phyloP scores from a whole-genome alignment of 2,888 invertebrate genomes.

The Halictus ligatus region DNA sequence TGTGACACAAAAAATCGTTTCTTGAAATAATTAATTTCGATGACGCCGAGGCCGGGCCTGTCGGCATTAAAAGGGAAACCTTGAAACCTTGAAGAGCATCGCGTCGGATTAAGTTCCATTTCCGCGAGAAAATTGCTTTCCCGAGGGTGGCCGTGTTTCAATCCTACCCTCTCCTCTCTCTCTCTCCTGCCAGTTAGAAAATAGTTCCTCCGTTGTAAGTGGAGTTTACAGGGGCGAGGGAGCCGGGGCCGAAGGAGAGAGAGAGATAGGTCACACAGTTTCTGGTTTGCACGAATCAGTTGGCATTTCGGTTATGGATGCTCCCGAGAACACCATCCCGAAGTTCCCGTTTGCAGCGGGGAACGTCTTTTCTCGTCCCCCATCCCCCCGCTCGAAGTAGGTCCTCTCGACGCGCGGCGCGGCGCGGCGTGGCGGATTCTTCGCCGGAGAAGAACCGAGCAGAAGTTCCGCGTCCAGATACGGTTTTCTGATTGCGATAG shows the following conservation, averaged over 20 bases:
- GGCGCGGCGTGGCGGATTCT: not conserved
- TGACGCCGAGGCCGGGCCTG: not conserved
- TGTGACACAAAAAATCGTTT: too few species aligned
- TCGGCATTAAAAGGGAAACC: not conserved
- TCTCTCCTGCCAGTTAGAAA: constrained; percentile 18
- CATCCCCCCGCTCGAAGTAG: not conserved
- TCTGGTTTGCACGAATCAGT: constrained; percentile 30
- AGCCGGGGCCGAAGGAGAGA: too few species aligned
- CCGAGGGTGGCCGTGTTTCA: not conserved
- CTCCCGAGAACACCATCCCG: not conserved
- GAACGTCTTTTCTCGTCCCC: not conserved
- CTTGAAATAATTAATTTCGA: not conserved
- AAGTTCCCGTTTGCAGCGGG: constrained; percentile 16
- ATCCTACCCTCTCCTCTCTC: not conserved
- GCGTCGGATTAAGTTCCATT: constrained; percentile 31
- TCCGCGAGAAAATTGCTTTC: constrained; percentile 31
- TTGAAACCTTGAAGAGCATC: not conserved
- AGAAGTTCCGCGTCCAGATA: constrained; percentile 29
- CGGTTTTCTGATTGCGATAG: constrained; percentile 47
- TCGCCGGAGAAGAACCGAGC: not conserved
- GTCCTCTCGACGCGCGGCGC: not conserved
- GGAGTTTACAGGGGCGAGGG: not conserved
- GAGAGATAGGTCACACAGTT: constrained; percentile 29
- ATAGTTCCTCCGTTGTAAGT: constrained; percentile 21
- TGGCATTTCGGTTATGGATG: constrained; percentile 24